phyloP scores from a whole-genome alignment of 2,888 invertebrate genomes.

The Yponomeuta sedellus region DNA sequence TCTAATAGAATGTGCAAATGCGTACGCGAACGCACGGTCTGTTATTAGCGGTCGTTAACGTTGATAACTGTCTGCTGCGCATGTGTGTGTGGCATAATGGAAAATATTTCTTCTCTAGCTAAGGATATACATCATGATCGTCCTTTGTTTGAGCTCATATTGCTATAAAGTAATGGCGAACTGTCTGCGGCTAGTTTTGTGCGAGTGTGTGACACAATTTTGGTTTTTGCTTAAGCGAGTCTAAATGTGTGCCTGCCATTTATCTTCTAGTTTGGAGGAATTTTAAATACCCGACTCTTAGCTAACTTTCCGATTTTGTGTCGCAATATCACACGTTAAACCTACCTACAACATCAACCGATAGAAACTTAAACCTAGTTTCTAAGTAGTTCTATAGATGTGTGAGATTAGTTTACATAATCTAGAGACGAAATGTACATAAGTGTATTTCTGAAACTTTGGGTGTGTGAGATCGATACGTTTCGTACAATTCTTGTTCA shows the following conservation, averaged over 20 bases:
- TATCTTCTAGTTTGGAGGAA: slow-evolving; percentile 1
- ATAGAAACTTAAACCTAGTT: neutral
- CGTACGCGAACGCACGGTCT: slow-evolving; percentile 26
- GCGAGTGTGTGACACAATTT: neutral
- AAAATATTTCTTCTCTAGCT: neutral
- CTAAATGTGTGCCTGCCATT: neutral
- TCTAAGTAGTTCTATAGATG: neutral
- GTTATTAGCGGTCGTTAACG: slow-evolving; percentile 23
- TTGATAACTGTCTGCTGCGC: slow-evolving; percentile 7
- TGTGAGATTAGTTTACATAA: neutral
- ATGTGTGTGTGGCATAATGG: slow-evolving; percentile 8
- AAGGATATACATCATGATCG: neutral
- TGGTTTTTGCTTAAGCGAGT: neutral
- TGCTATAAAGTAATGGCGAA: neutral
- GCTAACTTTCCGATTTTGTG: slow-evolving; percentile 3
- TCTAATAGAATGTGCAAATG: slow-evolving; percentile 31
- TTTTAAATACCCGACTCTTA: neutral
- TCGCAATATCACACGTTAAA: neutral
- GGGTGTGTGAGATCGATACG: neutral
- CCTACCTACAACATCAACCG: neutral
- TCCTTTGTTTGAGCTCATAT: neutral
- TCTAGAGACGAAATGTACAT: slow-evolving; percentile 1
- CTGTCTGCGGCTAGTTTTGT: neutral
- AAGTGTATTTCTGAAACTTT: neutral
- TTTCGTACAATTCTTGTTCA: neutral